Base-by-base conservation (phyloP, 2,888 invertebrate species). In the Plagiodera versicolora region DNA sequence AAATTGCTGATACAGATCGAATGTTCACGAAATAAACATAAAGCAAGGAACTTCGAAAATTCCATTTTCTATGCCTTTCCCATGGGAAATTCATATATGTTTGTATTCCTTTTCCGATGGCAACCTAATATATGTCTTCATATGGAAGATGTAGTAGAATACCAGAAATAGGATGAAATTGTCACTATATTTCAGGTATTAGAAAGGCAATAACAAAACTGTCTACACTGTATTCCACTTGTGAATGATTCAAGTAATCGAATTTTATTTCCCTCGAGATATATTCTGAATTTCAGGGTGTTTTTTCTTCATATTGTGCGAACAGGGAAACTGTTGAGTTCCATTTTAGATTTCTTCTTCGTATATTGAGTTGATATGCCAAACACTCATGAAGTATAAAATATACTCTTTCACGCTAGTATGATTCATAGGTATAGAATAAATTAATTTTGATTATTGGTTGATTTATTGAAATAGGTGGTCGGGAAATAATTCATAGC, bases 31-130 rank as follows among this genome's bases (percentile, higher is more conserved):
- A 67, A 70, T 67, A 67, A 48, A 63, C 68, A 64, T 70, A 72
- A 69, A 70, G 70, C 72, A 70, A 61, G 66, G 70, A 71, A 69
- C 69, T 67, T 68, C 65, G 70, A 70, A 74, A 74, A 75, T 74
- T 75, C 75, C 75, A 76, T 78, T 78, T 72, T 75, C 74, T 67
- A 64, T 35, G 60, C 50, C 63, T 63, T 66, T 74, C 75, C 75
- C 76, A 63, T 70, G 77, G 78, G 78, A 78, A 78, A 78, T 78
- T 77, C 75, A 73, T 75, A 77, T 76, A 76, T 77, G 77, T 75
- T 73, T 72, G 72, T 71, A 75, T 74, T 74, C 74, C 70, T 67
- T 62, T 64, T 61, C 68, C 69, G 66, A 68, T 72, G 74, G 76
- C 74, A 75, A 76, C 75, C 75, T 75, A 74, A 77, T 75, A 75